Evolutionary conservation across 1,140 invertebrate species (phyloP).

Genomic region (Arion vulgaris): DNA sequence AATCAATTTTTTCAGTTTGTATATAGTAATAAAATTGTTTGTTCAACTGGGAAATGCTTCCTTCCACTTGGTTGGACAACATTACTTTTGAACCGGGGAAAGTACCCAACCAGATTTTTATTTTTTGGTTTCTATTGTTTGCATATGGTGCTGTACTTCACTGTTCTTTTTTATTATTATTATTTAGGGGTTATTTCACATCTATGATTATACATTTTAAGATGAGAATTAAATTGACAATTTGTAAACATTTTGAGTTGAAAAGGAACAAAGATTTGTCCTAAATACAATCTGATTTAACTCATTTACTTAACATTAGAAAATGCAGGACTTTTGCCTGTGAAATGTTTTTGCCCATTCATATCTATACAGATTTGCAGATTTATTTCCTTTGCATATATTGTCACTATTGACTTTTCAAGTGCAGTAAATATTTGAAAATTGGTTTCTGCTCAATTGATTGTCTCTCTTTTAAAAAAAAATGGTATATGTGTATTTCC

Average conservation of each 20-base stretch:
- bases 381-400: no score
- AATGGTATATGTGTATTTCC: no score
- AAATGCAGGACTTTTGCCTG: background rate
- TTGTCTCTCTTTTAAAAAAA: no score
- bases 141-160: slow-evolving; percentile 32
- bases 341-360: background rate
- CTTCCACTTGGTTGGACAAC: no score
- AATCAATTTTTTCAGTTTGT: no score
- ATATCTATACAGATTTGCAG: background rate
- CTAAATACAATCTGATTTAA: background rate
- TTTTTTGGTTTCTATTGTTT: slow-evolving; percentile 8
- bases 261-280: background rate
- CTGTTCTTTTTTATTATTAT: slow-evolving; percentile 13
- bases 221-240: background rate
- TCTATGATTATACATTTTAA: slow-evolving; percentile 8
- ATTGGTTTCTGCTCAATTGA: no score
- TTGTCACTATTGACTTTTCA: no score
- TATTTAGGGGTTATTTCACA: background rate
- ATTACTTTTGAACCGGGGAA: slow-evolving; percentile 16
- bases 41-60: no score
- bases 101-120: slow-evolving; percentile 20
- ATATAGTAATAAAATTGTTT: no score
- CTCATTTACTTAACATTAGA: background rate
- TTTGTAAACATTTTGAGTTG: background rate
- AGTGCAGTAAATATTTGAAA: no score